Evolutionary conservation across 2,113 vertebrate species (phyloP).

Genomic region (Lanius collurio): DNA sequence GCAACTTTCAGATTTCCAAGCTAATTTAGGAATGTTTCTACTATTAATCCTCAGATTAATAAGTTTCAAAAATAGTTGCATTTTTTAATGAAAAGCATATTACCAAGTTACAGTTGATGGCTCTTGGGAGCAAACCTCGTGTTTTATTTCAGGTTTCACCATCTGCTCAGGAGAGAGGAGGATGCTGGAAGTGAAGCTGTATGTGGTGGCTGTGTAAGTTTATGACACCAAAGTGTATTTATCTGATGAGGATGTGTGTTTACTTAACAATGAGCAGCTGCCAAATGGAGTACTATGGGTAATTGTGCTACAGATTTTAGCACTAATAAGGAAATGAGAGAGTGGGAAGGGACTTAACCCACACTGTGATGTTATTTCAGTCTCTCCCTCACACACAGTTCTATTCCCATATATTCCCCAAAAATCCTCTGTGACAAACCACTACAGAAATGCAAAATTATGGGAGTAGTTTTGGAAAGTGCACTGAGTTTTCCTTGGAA

Average conservation of each 20-base stretch:
- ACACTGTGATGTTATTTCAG: neutral
- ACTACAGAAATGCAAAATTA: neutral
- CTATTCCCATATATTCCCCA: neutral
- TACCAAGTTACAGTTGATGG: neutral
- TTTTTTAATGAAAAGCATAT: neutral
- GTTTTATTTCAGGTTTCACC: constrained; percentile 50
- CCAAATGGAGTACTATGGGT: neutral
- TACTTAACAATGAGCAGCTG: neutral
- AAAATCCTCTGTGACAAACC: neutral
- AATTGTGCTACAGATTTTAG: neutral
- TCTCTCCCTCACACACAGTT: neutral
- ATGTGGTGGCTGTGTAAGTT: constrained; percentile 55
- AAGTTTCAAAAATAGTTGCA: neutral
- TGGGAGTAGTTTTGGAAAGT: neutral
- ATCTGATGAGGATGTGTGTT: constrained; percentile 64
- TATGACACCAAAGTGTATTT: constrained; percentile 67
- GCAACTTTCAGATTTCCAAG: neutral
- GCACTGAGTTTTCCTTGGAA: neutral
- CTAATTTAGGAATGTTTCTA: neutral
- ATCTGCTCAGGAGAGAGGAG: constrained; percentile 57
- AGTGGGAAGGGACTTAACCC: neutral
- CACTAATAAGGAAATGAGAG: constrained; percentile 1
- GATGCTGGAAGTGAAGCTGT: constrained; percentile 59
- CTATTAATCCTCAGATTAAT: neutral
- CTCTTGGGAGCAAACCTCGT: neutral